phyloP scores from a whole-genome alignment of 2,113 vertebrate genomes.

The Corythaixoides concolor region DNA sequence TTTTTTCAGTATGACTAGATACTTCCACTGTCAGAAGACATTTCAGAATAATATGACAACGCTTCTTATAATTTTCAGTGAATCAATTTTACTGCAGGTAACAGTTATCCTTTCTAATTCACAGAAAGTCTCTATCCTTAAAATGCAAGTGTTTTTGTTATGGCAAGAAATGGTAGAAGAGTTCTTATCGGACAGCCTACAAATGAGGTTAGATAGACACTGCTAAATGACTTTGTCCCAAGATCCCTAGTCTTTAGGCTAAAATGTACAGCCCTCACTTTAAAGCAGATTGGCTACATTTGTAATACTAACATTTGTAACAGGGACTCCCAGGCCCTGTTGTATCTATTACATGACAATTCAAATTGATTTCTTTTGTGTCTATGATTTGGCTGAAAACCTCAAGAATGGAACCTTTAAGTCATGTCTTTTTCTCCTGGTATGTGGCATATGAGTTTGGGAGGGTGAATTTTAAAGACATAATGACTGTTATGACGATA shows the following conservation, averaged over 20 bases:
- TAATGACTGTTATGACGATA: not conserved
- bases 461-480: not conserved
- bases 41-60: not conserved
- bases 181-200: not conserved
- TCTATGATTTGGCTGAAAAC: not conserved
- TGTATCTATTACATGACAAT: not conserved
- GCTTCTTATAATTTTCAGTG: not conserved
- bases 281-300: not conserved
- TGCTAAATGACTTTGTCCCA: not conserved
- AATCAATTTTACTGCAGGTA: not conserved
- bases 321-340: not conserved
- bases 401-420: not conserved
- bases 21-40: not conserved
- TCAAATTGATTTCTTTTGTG: not conserved
- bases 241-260: not conserved
- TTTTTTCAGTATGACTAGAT: not conserved
- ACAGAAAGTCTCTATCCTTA: not conserved
- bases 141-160: not conserved
- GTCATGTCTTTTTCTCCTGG: not conserved
- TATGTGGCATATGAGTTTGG: accelerated
- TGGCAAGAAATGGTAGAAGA: not conserved
- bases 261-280: not conserved
- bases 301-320: not conserved
- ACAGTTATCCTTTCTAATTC: not conserved
- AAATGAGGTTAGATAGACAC: not conserved